Evolutionary conservation across 2,113 vertebrate species (phyloP).

Genomic region (Diglossa brunneiventris): DNA sequence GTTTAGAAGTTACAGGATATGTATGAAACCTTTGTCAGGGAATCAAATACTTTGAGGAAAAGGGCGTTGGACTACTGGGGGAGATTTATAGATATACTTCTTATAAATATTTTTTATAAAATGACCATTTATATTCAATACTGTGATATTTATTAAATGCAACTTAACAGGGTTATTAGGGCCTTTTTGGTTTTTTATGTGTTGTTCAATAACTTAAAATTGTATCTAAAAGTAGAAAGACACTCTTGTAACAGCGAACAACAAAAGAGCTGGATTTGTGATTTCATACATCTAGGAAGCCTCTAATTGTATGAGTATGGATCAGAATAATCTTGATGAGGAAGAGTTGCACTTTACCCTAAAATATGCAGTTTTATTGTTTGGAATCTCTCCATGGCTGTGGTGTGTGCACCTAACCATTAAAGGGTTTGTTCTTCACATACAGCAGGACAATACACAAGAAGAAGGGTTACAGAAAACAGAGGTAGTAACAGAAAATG

Average conservation of each 20-base stretch:
- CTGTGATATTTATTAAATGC: neutral
- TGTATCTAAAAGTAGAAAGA: neutral
- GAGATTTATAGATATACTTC: neutral
- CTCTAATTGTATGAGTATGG: neutral
- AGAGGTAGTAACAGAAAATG: conserved; percentile 73
- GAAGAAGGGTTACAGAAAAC: conserved; percentile 69
- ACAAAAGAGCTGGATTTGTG: neutral
- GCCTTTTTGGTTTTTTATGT: neutral
- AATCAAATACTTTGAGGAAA: neutral
- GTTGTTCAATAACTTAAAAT: neutral
- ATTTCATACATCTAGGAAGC: neutral
- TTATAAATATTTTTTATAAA: neutral
- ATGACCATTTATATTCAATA: neutral
- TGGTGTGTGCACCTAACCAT: conserved; percentile 10
- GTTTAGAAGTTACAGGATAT: neutral
- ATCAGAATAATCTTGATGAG: neutral
- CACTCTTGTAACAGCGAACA: neutral
- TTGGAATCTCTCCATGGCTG: neutral
- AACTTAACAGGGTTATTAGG: neutral
- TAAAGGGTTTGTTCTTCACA: conserved; percentile 16
- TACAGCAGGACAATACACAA: conserved; percentile 62
- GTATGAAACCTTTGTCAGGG: neutral
- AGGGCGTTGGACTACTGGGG: neutral
- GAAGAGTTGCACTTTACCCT: neutral
- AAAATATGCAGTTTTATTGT: neutral